These are phyloP conservation scores for Noturus placidus DNA, from an alignment of 2,113 vertebrate species.

Conservation along the genomic window DNA sequence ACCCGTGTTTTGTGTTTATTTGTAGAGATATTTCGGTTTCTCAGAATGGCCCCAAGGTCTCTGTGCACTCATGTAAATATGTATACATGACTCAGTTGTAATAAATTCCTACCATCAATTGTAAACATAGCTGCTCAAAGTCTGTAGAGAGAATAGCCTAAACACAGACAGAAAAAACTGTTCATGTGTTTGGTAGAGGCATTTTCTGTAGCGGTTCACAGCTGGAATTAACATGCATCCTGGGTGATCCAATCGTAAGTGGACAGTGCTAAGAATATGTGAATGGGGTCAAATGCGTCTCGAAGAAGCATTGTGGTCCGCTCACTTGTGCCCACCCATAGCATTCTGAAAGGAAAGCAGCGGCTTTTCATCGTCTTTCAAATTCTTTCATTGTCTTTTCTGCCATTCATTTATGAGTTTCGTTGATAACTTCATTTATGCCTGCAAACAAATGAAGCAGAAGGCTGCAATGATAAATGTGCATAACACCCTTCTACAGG, in stretches of 20 bases:
- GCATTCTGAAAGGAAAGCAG: neutral
- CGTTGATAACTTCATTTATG: neutral
- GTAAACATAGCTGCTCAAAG: constrained; percentile 35
- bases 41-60: neutral
- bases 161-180: neutral
- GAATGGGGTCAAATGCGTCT: neutral
- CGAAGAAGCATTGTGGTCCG: neutral
- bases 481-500: neutral
- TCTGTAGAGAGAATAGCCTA: neutral
- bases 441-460: neutral
- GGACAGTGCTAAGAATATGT: neutral
- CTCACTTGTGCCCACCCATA: neutral
- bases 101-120: too few relatives aligned
- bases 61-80: neutral
- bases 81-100: constrained; percentile 1
- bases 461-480: neutral
- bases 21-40: constrained; percentile 7
- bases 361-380: neutral
- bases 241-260: neutral
- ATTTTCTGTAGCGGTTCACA: neutral
- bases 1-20: constrained; percentile 46
- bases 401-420: neutral
- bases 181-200: neutral
- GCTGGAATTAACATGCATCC: neutral
- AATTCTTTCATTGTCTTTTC: neutral